Conservation (phyloP, 2,888 invertebrate genomes). For the Agelastica alni region DNA sequence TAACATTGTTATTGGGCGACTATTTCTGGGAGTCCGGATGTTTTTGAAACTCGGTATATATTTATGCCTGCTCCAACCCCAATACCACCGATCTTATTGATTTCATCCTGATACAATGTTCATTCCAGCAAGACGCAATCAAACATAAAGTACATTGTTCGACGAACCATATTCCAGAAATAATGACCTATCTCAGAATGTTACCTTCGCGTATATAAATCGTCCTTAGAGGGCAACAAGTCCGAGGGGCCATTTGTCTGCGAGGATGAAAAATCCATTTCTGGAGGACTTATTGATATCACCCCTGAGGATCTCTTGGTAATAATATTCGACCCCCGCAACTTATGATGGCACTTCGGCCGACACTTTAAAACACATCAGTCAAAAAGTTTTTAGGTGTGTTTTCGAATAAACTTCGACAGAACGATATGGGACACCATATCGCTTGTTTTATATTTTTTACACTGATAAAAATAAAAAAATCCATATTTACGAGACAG, state of each 20-base stretch:
- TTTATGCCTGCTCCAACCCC: no score
- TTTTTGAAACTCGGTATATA: no score
- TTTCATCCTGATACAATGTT: neutral
- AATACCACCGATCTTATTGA: neutral
- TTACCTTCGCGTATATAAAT: constrained; percentile 34
- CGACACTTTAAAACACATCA: constrained; percentile 54
- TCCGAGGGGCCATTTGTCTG: constrained; percentile 56
- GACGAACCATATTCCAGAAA: constrained; percentile 24
- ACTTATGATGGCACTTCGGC: constrained; percentile 51
- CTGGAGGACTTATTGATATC: constrained; percentile 59
- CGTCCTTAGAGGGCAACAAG: constrained; percentile 48
- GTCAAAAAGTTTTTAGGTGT: constrained; percentile 45
- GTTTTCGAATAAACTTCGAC: constrained; percentile 20
- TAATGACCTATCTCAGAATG: constrained; percentile 24
- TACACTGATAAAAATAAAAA: constrained; percentile 17
- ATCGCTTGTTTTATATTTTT: constrained; percentile 7
- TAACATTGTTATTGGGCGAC: no score
- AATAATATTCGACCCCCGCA: constrained; percentile 52
- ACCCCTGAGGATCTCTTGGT: constrained; percentile 51
- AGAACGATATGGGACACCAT: constrained; percentile 5
- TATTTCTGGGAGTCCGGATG: no score
- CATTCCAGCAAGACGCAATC: constrained; percentile 11
- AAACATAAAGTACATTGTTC: constrained; percentile 26
- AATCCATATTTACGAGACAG: no score
- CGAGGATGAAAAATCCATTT: constrained; percentile 60